phyloP scores from a whole-genome alignment of 2,797 vertebrate species.

The Silurus aristotelis region DNA sequence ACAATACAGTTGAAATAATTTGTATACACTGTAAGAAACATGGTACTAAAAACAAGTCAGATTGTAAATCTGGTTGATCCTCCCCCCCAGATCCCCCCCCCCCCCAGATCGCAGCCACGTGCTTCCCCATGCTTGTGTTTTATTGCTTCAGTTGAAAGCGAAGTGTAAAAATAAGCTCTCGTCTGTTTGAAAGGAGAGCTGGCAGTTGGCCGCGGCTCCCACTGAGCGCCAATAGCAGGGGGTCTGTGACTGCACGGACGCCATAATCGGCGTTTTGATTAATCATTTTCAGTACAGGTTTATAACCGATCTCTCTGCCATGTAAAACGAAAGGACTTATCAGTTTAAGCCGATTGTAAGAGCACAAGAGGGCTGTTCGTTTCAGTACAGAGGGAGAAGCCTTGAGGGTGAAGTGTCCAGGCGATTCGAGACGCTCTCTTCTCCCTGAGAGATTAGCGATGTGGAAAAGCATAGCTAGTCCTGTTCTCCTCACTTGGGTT shows the following conservation, averaged over 20 bases:
- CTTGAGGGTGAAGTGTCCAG: constrained; percentile 69
- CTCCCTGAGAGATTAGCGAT: constrained; percentile 70
- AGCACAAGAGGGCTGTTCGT: constrained; percentile 71
- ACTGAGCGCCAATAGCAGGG: constrained; percentile 63
- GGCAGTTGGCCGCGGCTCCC: constrained; percentile 58
- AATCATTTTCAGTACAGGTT: constrained; percentile 68
- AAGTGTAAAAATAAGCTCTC: constrained; percentile 11
- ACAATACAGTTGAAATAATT: neutral
- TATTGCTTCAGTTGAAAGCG: constrained; percentile 31
- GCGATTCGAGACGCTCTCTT: constrained; percentile 70
- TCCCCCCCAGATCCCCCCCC: no score
- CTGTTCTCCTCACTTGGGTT: constrained; percentile 40
- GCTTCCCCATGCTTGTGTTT: neutral
- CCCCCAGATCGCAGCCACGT: neutral
- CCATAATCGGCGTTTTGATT: constrained; percentile 76
- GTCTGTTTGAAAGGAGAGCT: constrained; percentile 18
- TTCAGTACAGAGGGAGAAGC: constrained; percentile 63
- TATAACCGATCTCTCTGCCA: constrained; percentile 64
- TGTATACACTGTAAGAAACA: neutral
- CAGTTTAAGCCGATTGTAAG: constrained; percentile 77
- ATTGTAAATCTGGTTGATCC: neutral
- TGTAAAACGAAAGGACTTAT: constrained; percentile 74
- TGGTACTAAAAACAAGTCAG: neutral
- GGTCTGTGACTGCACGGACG: constrained; percentile 65
- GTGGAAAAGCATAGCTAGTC: constrained; percentile 44